These are phyloP conservation scores for Agonopterix alstromeriana DNA, from an alignment of 2,888 invertebrate species.

Conservation along the genomic window DNA sequence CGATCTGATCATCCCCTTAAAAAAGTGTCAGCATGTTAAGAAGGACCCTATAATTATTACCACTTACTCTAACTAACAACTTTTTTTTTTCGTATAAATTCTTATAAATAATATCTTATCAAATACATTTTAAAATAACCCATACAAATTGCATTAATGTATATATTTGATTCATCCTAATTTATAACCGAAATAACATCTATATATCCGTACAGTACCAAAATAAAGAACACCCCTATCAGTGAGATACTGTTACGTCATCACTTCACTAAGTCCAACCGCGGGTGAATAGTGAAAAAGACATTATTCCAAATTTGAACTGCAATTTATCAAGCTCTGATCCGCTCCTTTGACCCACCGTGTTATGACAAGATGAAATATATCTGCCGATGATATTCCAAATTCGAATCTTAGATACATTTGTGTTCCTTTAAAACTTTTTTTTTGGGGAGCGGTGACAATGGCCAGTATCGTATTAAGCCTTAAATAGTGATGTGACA, in stretches of 20 bases:
- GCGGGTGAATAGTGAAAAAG: slow-evolving; percentile 67
- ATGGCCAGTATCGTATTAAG: slow-evolving; percentile 25
- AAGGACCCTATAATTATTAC: too few species aligned
- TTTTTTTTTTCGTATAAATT: too few species aligned
- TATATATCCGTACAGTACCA: too few species aligned
- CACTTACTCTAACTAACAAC: too few species aligned
- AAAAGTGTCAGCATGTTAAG: too few species aligned
- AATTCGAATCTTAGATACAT: slow-evolving; percentile 47
- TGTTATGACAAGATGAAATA: slow-evolving; percentile 76
- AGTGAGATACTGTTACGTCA: slow-evolving; percentile 56
- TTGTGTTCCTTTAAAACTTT: slow-evolving; percentile 39
- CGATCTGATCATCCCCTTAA: too few species aligned
- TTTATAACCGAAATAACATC: too few species aligned
- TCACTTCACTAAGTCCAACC: slow-evolving; percentile 46
- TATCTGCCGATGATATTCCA: slow-evolving; percentile 69
- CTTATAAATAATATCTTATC: too few species aligned
- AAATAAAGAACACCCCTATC: slow-evolving; percentile 29
- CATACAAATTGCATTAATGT: too few species aligned
- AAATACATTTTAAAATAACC: too few species aligned
- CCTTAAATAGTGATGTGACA: slow-evolving; percentile 57
- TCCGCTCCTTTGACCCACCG: slow-evolving; percentile 67
- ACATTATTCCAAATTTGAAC: slow-evolving; percentile 73
- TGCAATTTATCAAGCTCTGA: slow-evolving; percentile 71
- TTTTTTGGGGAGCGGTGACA: slow-evolving; percentile 26
- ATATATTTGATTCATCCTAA: too few species aligned